Evolutionary conservation across 2,113 vertebrate species (phyloP).

Genomic region (Oreocharis arfaki): DNA sequence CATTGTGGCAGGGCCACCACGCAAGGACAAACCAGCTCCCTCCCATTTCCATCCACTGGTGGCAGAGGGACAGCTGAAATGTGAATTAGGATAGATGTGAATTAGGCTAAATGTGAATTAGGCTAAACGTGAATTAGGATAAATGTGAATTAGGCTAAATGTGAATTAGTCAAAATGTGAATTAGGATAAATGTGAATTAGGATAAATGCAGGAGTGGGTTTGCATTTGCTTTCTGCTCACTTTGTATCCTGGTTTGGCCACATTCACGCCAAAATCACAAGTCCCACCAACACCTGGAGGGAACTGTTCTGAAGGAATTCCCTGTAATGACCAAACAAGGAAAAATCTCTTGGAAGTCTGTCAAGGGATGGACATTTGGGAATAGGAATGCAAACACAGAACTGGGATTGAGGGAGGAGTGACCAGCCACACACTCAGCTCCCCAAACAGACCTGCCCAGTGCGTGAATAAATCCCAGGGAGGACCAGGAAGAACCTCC

Average conservation of each 20-base stretch:
- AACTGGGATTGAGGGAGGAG: not conserved
- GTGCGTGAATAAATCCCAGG: not conserved
- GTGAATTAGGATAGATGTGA: not conserved
- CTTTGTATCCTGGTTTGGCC: not conserved
- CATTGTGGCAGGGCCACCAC: fast-evolving
- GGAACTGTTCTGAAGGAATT: not conserved
- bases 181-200: not conserved
- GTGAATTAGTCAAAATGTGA: not conserved
- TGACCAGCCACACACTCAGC: not conserved
- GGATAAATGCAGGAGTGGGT: not conserved
- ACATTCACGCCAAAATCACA: fast-evolving
- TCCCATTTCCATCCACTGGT: not conserved
- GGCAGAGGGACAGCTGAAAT: not conserved
- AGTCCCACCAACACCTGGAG: not conserved
- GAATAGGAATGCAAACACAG: too few relatives aligned
- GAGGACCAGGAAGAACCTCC: not conserved
- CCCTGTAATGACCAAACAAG: not conserved
- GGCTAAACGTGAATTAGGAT: not conserved
- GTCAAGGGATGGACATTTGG: not conserved
- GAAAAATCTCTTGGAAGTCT: not conserved
- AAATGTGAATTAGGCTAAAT: not conserved
- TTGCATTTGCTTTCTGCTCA: not conserved
- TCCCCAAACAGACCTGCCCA: not conserved
- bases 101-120: not conserved
- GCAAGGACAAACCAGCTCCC: not conserved